Percentiles rank a stretch among this genome's conserved stretches.
phyloP scores from a whole-genome alignment of 2,888 invertebrate species.

The Drosophila algonquin region DNA sequence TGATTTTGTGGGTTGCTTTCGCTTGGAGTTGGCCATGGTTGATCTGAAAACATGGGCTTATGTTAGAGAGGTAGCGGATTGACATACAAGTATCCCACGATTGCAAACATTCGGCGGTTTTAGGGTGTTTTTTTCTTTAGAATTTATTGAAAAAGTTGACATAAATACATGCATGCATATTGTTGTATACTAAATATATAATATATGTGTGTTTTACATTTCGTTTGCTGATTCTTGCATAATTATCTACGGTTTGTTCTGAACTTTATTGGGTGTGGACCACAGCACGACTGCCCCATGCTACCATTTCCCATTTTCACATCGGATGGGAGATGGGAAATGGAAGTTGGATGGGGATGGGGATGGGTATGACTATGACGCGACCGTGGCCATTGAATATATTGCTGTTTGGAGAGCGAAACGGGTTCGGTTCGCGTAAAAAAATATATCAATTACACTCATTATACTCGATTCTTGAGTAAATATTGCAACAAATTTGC shows the following conservation, averaged over 20 bases:
- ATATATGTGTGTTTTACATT: conserved; percentile 78
- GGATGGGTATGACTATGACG: conserved; percentile 18
- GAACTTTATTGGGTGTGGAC: conserved; percentile 31
- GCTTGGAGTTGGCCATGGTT: conserved; percentile 64
- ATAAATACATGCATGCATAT: conserved; percentile 83
- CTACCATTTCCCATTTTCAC: background rate
- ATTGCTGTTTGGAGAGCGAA: conserved; percentile 46
- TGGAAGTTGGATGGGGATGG: background rate
- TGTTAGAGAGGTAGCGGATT: background rate
- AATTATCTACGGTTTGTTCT: conserved; percentile 76
- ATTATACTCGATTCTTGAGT: conserved; percentile 61
- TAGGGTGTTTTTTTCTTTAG: conserved; percentile 58
- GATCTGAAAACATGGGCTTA: background rate
- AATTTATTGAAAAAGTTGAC: conserved; percentile 83
- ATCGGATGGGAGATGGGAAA: conserved; percentile 5
- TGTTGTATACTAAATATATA: conserved; percentile 82
- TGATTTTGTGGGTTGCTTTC: conserved; percentile 53
- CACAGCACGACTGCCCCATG: conserved; percentile 12
- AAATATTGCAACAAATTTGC: conserved; percentile 70
- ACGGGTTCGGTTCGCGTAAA: conserved; percentile 44
- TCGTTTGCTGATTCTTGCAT: conserved; percentile 71
- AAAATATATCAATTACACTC: conserved; percentile 70
- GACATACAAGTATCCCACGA: background rate
- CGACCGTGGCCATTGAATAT: conserved; percentile 38
- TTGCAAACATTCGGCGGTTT: background rate